Conservation (phyloP, 2,113 vertebrate genomes). For the Carassius auratus region DNA sequence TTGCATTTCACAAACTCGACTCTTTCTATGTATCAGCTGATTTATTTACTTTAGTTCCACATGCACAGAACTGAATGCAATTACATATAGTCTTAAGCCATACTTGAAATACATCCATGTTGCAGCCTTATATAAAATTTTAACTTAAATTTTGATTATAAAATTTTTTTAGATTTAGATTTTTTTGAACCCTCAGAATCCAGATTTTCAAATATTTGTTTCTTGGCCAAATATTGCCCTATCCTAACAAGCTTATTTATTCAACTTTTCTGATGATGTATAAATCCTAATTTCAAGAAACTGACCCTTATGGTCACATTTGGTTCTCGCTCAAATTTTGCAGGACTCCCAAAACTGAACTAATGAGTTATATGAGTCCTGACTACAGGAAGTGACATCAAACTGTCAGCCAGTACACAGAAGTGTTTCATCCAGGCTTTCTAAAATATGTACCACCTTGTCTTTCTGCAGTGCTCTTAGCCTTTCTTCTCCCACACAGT, state of each 20-base stretch:
- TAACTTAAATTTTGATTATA: no score
- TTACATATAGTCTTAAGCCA: neutral
- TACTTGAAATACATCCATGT: neutral
- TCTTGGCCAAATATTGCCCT: no score
- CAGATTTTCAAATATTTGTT: no score
- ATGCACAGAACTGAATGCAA: neutral
- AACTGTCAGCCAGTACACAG: neutral
- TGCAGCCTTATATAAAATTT: neutral
- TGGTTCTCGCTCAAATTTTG: neutral
- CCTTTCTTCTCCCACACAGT: slow-evolving; percentile 1
- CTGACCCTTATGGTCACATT: neutral
- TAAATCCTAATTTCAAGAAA: no score
- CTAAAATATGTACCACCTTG: slow-evolving; percentile 31
- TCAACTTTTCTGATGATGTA: no score
- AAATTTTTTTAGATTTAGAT: no score
- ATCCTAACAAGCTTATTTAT: no score
- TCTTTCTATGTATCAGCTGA: neutral
- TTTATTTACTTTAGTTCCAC: neutral
- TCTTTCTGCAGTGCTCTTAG: slow-evolving; percentile 23
- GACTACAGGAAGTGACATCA: slow-evolving; percentile 12
- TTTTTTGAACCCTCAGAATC: no score
- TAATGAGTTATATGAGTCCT: neutral
- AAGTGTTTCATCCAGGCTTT: neutral
- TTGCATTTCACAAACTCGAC: neutral
- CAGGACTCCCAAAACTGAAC: neutral